Conservation (phyloP, 2,797 vertebrate genomes). For the Hafferia zeledoni region DNA sequence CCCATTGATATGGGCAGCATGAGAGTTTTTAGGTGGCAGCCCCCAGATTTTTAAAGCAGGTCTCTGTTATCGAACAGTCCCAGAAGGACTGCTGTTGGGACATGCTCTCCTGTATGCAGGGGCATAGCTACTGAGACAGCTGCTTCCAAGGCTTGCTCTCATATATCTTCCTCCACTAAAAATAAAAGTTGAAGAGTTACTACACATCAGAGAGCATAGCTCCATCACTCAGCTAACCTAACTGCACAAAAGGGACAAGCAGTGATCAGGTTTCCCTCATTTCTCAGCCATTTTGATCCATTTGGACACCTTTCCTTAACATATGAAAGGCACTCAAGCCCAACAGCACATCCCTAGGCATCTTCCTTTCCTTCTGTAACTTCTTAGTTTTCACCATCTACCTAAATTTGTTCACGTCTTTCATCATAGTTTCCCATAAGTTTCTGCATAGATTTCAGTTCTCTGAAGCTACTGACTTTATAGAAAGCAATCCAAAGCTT, state of each 20-base stretch:
- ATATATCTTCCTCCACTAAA: background rate
- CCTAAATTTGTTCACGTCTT: background rate
- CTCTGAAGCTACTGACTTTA: background rate
- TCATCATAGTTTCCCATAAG: background rate
- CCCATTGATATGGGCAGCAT: fast-evolving
- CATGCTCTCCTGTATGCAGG: background rate
- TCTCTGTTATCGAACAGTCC: background rate
- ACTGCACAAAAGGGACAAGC: background rate
- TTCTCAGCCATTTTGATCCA: background rate
- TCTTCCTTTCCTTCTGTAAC: background rate
- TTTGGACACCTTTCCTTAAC: background rate
- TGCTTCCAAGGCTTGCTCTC: background rate
- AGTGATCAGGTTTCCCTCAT: background rate
- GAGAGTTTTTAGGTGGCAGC: background rate
- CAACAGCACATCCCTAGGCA: background rate
- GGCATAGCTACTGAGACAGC: background rate
- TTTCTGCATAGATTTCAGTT: background rate
- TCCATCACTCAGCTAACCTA: background rate
- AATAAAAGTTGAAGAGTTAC: background rate
- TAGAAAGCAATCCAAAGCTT: background rate
- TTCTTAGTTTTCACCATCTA: background rate
- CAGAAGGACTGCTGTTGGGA: background rate
- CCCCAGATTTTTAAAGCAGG: background rate
- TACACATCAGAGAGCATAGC: background rate
- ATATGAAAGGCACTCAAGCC: background rate